A percentile compares a stretch with the other conserved stretches of the same genome.
These are phyloP conservation scores for Apis dorsata DNA, from an alignment of 1,140 invertebrate species.

Conservation along the genomic window DNA sequence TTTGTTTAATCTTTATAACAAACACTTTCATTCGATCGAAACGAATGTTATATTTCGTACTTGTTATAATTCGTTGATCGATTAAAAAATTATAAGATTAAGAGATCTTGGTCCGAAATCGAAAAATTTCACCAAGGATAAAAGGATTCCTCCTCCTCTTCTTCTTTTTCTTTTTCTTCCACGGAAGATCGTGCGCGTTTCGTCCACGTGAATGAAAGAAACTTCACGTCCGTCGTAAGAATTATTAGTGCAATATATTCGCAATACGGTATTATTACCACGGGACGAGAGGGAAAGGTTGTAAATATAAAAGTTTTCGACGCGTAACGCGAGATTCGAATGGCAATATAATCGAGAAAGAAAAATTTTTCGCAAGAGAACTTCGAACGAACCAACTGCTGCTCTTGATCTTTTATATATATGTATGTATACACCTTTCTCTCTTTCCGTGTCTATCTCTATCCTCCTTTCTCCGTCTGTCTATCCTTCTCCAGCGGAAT, in stretches of 20 bases:
- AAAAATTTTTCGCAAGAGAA: slow-evolving; percentile 32
- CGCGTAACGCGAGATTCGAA: slow-evolving; percentile 10
- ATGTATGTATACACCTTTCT: background rate
- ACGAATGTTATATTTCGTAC: no score
- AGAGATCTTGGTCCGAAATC: background rate
- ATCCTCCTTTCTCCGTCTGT: background rate
- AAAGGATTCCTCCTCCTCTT: background rate
- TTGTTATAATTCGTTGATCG: background rate
- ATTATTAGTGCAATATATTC: background rate
- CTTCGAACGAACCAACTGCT: slow-evolving; percentile 26
- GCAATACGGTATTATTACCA: background rate
- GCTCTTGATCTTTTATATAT: slow-evolving; percentile 40
- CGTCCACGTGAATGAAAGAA: background rate
- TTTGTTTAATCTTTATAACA: no score
- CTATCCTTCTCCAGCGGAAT: background rate
- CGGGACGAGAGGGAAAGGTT: background rate
- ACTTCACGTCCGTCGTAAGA: background rate
- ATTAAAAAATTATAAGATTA: background rate
- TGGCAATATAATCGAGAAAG: slow-evolving; percentile 9
- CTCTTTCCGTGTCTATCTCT: slow-evolving; percentile 7
- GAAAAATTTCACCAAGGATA: background rate
- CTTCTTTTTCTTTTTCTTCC: no score
- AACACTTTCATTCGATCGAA: no score
- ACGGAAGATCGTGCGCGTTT: background rate
- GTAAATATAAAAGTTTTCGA: background rate